phyloP scores from a whole-genome alignment of 2,113 vertebrate genomes.

The Carassius auratus region DNA sequence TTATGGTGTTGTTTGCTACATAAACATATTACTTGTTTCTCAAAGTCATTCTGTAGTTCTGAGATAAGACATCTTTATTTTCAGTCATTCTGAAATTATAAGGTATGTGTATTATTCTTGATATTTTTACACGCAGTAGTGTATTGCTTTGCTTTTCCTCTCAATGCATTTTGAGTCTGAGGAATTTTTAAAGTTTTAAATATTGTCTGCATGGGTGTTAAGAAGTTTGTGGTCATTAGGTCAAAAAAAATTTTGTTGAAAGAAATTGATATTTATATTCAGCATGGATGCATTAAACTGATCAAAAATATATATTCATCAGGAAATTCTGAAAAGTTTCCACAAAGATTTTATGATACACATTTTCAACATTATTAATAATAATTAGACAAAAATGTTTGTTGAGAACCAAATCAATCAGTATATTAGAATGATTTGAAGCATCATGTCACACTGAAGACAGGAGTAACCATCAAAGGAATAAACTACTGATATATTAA shows the following conservation, averaged over 20 bases:
- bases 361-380: background rate
- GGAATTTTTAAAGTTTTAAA: background rate
- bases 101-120: background rate
- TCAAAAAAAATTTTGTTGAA: too few relatives aligned
- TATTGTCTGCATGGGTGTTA: background rate
- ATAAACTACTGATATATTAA: background rate
- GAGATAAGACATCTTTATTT: background rate
- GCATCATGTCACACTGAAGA: background rate
- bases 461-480: background rate
- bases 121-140: background rate
- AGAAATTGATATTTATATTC: background rate
- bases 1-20: background rate
- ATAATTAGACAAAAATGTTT: background rate
- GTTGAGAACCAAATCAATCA: background rate
- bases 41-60: background rate
- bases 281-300: background rate
- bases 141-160: background rate
- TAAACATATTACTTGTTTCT: background rate
- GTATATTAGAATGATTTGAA: background rate
- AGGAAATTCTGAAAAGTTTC: background rate
- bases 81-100: background rate
- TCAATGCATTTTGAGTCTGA: background rate
- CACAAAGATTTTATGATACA: background rate
- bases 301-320: background rate
- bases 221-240: background rate